A percentile compares a stretch with the other conserved stretches of the same genome.
These are phyloP conservation scores for Serrognathus titanus DNA, from an alignment of 2,888 invertebrate species.

Conservation along the genomic window DNA sequence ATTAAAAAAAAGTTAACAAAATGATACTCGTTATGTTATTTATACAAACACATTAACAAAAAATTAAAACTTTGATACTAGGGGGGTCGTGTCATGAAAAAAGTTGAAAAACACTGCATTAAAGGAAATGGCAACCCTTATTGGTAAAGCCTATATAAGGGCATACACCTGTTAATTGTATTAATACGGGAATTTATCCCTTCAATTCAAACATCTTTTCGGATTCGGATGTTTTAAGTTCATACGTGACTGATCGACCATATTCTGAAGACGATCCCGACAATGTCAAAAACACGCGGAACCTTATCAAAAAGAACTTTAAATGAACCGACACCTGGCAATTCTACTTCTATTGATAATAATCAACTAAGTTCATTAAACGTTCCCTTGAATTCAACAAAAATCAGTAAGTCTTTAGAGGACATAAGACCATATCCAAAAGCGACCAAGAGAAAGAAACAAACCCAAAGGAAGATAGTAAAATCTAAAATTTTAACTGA, in stretches of 20 bases:
- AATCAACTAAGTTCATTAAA: neutral
- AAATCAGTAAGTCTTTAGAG: neutral
- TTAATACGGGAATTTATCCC: neutral
- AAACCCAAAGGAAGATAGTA: neutral
- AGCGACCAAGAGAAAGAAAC: neutral
- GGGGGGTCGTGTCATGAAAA: no score
- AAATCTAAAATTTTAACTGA: neutral
- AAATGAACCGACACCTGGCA: neutral
- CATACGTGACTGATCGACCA: neutral
- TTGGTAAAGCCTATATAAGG: neutral
- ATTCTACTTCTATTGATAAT: neutral
- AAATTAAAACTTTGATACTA: no score
- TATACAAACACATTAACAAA: no score
- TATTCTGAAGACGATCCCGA: neutral
- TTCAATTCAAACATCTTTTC: neutral
- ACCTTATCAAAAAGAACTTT: no score
- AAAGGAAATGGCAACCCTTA: neutral
- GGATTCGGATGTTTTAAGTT: neutral
- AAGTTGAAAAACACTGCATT: neutral
- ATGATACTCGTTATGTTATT: no score
- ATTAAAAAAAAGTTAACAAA: no score
- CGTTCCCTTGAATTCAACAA: neutral
- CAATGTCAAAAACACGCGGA: no score
- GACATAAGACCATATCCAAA: neutral
- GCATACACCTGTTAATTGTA: neutral